phyloP scores from a whole-genome alignment of 1,140 invertebrate species.

The Agrypnia vestita region DNA sequence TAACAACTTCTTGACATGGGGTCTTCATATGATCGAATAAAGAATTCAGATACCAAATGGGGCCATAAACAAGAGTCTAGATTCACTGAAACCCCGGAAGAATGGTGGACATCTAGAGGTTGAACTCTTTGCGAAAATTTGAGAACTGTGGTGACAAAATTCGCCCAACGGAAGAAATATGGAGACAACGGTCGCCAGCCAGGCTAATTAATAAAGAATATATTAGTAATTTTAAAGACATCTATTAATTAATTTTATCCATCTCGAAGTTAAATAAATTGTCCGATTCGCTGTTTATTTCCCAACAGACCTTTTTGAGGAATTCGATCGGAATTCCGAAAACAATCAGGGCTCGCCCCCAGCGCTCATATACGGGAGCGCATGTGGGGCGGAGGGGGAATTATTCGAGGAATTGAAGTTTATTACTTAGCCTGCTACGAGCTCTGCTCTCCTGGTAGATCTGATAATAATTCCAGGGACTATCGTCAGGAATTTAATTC shows the following conservation, averaged over 20 bases:
- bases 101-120: no score
- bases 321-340: constrained; percentile 42
- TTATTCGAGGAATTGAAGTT: constrained; percentile 13
- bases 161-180: no score
- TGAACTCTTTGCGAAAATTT: no score
- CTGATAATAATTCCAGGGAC: neutral
- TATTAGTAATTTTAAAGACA: neutral
- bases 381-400: neutral
- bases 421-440: neutral
- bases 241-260: constrained; percentile 5
- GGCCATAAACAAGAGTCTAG: no score
- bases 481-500: no score
- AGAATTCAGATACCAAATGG: no score
- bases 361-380: neutral
- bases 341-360: constrained; percentile 48
- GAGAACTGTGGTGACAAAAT: no score
- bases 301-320: neutral
- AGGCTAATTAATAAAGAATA: no score
- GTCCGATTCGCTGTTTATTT: constrained; percentile 7
- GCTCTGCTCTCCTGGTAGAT: neutral
- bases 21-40: no score
- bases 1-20: no score
- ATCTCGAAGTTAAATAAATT: neutral
- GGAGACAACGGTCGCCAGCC: no score
- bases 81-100: no score